phyloP scores from a whole-genome alignment of 2,113 vertebrate genomes.

The Gallinago paraguaiae region DNA sequence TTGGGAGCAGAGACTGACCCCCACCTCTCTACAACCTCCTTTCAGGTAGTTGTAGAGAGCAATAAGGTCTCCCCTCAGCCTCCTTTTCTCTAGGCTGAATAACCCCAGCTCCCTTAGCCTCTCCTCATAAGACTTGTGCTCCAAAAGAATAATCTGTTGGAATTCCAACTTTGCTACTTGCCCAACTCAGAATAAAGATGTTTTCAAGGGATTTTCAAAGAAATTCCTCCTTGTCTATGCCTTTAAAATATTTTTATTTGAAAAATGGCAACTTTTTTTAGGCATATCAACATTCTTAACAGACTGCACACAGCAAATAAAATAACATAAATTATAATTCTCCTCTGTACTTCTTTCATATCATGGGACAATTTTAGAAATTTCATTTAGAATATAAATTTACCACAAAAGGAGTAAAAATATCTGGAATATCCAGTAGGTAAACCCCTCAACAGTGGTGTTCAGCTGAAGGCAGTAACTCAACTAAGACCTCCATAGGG shows the following conservation, averaged over 20 bases:
- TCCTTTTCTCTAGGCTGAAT: too few relatives aligned
- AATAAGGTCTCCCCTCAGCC: too few relatives aligned
- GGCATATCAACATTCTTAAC: not conserved
- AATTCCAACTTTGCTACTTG: not conserved
- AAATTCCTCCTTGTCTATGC: not conserved
- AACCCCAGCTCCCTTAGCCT: too few relatives aligned
- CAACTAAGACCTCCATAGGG: not conserved
- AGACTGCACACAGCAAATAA: not conserved
- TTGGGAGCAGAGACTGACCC: too few relatives aligned
- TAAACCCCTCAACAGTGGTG: not conserved
- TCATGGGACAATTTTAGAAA: not conserved
- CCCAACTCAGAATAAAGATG: not conserved
- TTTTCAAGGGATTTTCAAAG: not conserved
- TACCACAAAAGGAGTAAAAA: not conserved
- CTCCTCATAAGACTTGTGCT: too few relatives aligned
- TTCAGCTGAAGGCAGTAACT: not conserved
- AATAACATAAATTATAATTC: not conserved
- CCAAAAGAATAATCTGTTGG: not conserved
- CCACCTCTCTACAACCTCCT: too few relatives aligned
- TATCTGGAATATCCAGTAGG: not conserved
- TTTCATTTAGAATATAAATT: not conserved
- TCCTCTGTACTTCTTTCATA: not conserved
- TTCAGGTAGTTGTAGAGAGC: too few relatives aligned
- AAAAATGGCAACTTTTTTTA: not conserved
- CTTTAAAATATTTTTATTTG: not conserved